phyloP scores from a whole-genome alignment of 2,797 vertebrate genomes.

The Coendou prehensilis region DNA sequence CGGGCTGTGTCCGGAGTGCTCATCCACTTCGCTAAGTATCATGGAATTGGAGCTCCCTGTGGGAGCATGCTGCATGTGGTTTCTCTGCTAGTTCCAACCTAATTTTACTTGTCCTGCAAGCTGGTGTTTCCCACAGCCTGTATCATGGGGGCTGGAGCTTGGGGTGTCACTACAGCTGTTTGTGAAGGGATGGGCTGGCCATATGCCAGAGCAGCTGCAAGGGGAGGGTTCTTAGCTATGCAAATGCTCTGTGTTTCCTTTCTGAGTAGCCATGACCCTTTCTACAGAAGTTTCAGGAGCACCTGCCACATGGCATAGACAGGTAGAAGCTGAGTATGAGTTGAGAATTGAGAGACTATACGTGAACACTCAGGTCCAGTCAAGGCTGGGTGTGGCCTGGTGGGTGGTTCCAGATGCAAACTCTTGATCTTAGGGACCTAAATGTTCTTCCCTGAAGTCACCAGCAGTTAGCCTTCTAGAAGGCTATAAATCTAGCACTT shows the following conservation, averaged over 20 bases:
- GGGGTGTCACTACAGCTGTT: not conserved
- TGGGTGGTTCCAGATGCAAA: not conserved
- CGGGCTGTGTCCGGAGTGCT: slow-evolving; percentile 30
- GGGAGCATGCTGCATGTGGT: not conserved
- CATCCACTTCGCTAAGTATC: slow-evolving; percentile 29
- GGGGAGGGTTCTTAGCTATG: not conserved
- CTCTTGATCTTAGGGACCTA: slow-evolving; percentile 28
- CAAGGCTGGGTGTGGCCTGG: not conserved
- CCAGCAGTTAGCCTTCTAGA: not conserved
- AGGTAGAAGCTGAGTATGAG: not conserved
- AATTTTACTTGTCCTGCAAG: not conserved
- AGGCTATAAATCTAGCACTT: not conserved
- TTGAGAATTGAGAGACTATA: not conserved
- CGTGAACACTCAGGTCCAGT: not conserved
- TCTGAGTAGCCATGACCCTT: not conserved
- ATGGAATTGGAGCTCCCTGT: slow-evolving; percentile 16
- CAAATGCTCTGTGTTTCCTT: not conserved
- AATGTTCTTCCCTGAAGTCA: not conserved
- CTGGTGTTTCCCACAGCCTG: slow-evolving; percentile 39
- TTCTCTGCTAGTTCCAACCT: not conserved
- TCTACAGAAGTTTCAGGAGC: not conserved
- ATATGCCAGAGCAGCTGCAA: not conserved
- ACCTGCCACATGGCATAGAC: not conserved
- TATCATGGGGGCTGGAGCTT: not conserved
- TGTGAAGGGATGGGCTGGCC: not conserved